Evolutionary conservation across 2,113 vertebrate species (phyloP).

Genomic region (Crocuta crocuta): DNA sequence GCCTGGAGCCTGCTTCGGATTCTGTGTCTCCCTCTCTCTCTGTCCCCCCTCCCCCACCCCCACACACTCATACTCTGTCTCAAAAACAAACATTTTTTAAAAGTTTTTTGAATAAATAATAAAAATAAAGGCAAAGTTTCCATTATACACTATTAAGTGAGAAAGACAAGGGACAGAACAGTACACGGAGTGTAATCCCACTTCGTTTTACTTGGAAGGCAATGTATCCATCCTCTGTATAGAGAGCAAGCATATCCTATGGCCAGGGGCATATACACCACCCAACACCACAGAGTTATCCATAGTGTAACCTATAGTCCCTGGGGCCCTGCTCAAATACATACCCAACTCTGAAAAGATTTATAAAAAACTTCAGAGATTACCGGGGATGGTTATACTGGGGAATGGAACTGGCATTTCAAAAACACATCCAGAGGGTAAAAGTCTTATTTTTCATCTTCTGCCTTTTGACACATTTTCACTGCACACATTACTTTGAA

Average conservation of each 20-base stretch:
- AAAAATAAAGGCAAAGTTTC: neutral
- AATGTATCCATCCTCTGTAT: neutral
- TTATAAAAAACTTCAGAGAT: neutral
- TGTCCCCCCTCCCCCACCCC: too few species aligned
- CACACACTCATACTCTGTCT: too few species aligned
- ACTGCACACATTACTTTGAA: neutral
- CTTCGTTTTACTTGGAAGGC: neutral
- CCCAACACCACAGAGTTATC: neutral
- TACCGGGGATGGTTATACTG: neutral
- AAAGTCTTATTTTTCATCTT: neutral
- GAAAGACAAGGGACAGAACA: neutral
- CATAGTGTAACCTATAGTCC: neutral
- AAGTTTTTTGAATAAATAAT: too few species aligned
- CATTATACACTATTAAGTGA: neutral
- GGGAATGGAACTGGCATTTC: neutral
- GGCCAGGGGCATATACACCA: too few species aligned
- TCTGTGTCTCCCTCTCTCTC: too few species aligned
- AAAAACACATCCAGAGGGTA: neutral
- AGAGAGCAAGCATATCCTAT: neutral
- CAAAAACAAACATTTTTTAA: too few species aligned
- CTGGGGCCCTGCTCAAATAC: neutral
- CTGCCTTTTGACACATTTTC: neutral
- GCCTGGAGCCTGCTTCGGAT: too few species aligned
- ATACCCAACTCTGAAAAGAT: neutral
- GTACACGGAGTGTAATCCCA: neutral